Base-by-base conservation (phyloP, 92 coral and sea anemone species). In the Epizoanthus rinbou region DNA sequence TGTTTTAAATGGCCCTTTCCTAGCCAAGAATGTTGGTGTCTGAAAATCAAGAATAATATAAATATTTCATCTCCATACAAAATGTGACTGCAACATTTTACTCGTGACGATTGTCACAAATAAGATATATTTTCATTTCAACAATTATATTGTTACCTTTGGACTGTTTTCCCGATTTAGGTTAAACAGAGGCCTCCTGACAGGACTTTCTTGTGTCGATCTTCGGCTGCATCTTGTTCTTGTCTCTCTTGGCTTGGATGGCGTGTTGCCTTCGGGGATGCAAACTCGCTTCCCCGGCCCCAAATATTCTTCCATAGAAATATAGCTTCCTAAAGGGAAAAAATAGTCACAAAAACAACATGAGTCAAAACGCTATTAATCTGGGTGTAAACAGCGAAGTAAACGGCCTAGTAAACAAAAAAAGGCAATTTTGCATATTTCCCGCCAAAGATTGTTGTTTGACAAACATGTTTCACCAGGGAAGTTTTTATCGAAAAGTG, bases 251-350 rank as follows among this genome's bases (percentile, higher is more conserved):
- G n/a, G n/a, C n/a, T n/a, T n/a, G 2, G 4, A 35, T 35, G 39
- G 39, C 23, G 84, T 87, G 60, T 56, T 82, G 35, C 87, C 90
- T 57, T 74, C 76, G 45, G 81, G 70, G 18, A 84, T 79, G 33
- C 59, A 64, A 33, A 71, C 2, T 4, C 4, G 39, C 4, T 35
- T 35, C 4, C 39, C 39, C 39, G 39, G n/a, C n/a, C 62, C 35
- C 84, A 85, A 66, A 84, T 88, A 31, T 64, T 64, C 65, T 8
- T 64, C 69, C 69, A 64, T 64, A 17, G 35, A 64, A 64, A 25
- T 64, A 33, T 17, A 8, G 17, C 69, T 64, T 23, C 14, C 14
- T 23, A 14, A 64, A 64, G 3, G 17, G 0, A 21, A 25, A 64
- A 21, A 11, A 63, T 21, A 63, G 31, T 21, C 22, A 22, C 31